A percentile compares a stretch with the other conserved stretches of the same genome.
phyloP scores from a whole-genome alignment of 35 echinoderm and acorn worm species.

The Hemicentrotus pulcherrimus region DNA sequence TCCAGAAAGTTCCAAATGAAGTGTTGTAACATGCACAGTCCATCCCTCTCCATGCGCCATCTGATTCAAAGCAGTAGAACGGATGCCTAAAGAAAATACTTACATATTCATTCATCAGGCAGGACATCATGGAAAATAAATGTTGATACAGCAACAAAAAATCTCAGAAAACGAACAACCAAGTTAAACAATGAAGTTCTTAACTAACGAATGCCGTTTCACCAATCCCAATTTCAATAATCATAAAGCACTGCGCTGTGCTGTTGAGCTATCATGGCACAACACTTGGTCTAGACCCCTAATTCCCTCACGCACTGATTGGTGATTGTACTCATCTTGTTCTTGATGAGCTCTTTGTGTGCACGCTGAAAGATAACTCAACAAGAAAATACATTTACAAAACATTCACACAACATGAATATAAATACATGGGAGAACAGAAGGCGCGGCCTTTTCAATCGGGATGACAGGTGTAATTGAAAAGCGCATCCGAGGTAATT shows the following conservation, averaged over 20 bases:
- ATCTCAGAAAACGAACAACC: neutral
- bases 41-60: neutral
- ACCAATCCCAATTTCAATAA: neutral
- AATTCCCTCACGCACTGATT: constrained; percentile 1
- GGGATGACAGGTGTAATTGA: neutral
- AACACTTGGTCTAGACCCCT: neutral
- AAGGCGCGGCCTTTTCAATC: constrained; percentile 17
- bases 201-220: neutral
- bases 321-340: neutral
- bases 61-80: neutral
- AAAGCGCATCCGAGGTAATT: constrained; percentile 26
- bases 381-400: constrained; percentile 18
- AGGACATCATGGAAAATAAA: neutral
- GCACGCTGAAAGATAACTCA: neutral
- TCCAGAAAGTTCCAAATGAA: neutral
- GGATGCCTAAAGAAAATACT: neutral
- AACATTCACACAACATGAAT: constrained; percentile 8
- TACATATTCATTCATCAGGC: neutral
- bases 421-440: neutral
- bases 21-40: neutral
- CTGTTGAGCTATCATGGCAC: neutral
- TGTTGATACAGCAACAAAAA: neutral
- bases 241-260: neutral
- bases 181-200: neutral
- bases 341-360: neutral